A percentile compares a stretch with the other conserved stretches of the same genome.
phyloP scores from a whole-genome alignment of 92 coral and sea anemone genomes.

The Meandrina meandrites region DNA sequence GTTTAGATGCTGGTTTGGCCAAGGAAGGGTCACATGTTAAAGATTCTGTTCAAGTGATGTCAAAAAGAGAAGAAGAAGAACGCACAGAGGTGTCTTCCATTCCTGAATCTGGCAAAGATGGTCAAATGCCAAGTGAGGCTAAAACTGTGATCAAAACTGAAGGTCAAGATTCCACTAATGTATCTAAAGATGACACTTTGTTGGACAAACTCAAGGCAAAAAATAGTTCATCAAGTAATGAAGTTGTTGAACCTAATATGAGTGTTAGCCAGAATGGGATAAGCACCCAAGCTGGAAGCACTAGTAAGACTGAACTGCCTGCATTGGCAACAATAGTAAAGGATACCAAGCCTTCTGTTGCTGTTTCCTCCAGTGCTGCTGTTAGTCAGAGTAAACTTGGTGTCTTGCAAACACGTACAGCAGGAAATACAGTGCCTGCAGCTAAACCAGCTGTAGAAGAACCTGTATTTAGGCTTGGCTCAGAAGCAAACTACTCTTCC shows the following conservation, averaged over 20 bases:
- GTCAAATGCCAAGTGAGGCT: constrained; percentile 9
- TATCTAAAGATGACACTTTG: background rate
- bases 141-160: background rate
- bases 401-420: background rate
- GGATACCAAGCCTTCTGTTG: background rate
- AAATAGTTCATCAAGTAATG: background rate
- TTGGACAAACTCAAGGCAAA: background rate
- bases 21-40: background rate
- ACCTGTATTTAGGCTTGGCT: constrained; percentile 82
- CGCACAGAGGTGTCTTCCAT: background rate
- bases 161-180: background rate
- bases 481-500: constrained; percentile 79
- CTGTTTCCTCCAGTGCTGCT: background rate
- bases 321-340: background rate
- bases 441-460: constrained; percentile 11
- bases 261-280: constrained; percentile 13
- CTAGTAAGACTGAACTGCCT: background rate
- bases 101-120: constrained; percentile 2
- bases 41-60: background rate
- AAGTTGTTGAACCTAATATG: constrained; percentile 1
- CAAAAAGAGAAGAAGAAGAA: background rate
- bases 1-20: background rate
- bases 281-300: background rate
- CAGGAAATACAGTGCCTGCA: background rate
- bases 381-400: background rate